Conservation (phyloP, 1,140 invertebrate species). For the Nylanderia fulva region DNA sequence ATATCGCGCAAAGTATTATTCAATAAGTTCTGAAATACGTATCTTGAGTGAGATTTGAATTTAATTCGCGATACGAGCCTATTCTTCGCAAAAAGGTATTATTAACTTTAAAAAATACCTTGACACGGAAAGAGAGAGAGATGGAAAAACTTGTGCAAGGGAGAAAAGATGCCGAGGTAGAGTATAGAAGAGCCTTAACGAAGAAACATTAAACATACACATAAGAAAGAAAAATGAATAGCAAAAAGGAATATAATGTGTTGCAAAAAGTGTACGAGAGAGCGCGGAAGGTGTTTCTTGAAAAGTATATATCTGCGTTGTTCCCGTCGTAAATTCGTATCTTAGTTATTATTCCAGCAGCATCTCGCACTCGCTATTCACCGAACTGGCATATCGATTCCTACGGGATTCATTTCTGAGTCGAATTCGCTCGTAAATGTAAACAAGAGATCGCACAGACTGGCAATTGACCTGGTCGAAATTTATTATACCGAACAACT, state of each 20-base stretch:
- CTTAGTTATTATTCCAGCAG: constrained; percentile 56
- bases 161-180: not conserved
- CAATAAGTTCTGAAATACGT: not conserved
- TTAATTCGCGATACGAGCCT: not conserved
- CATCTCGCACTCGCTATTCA: constrained; percentile 45
- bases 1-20: constrained; percentile 8
- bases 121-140: not conserved
- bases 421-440: constrained; percentile 65
- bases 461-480: constrained; percentile 50
- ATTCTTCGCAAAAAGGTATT: not conserved
- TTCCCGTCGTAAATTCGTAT: constrained; percentile 40
- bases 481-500: constrained; percentile 36
- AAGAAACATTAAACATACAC: not conserved
- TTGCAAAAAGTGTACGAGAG: not conserved
- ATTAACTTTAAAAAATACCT: not conserved
- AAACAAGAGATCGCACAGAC: constrained; percentile 47
- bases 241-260: not conserved
- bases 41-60: constrained; percentile 15
- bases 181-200: not conserved
- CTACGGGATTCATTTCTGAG: constrained; percentile 57
- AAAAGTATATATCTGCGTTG: constrained; percentile 4
- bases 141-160: not conserved
- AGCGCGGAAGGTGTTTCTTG: not conserved
- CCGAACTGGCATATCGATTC: constrained; percentile 52
- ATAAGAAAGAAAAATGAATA: not conserved